Conservation (phyloP, 2,113 vertebrate species). For the Galemys pyrenaicus region DNA sequence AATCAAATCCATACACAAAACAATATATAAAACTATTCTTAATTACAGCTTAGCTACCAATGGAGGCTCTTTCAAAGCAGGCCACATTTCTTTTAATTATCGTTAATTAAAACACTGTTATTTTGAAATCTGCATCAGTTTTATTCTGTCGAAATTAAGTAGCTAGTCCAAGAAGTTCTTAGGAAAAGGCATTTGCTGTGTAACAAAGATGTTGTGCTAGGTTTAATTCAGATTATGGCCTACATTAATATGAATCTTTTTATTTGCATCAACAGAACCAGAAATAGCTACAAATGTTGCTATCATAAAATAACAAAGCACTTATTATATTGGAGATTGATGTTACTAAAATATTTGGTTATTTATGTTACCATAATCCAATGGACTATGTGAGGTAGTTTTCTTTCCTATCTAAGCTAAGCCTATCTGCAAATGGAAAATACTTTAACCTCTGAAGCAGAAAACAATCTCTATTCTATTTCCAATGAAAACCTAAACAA, state of each 20-base stretch:
- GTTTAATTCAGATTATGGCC: neutral
- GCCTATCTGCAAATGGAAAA: neutral
- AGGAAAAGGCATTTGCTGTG: neutral
- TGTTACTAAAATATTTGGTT: neutral
- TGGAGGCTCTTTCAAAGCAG: neutral
- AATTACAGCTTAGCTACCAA: constrained; percentile 50
- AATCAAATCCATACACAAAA: constrained; percentile 28
- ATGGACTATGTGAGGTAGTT: neutral
- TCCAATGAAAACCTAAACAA: neutral
- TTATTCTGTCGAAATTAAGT: constrained; percentile 28
- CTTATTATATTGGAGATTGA: neutral
- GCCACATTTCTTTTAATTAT: constrained; percentile 24
- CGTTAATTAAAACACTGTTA: constrained; percentile 1
- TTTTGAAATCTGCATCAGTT: constrained; percentile 55
- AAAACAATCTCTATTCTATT: neutral
- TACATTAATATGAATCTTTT: neutral
- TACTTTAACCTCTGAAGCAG: neutral
- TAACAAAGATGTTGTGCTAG: neutral
- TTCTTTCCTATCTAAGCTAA: neutral
- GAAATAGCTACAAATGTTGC: neutral
- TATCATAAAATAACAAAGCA: constrained; percentile 4
- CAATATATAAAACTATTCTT: constrained; percentile 43
- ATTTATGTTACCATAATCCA: neutral
- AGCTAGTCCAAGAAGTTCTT: constrained; percentile 49
- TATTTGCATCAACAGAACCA: constrained; percentile 30